phyloP scores from a whole-genome alignment of 2,113 vertebrate genomes.

The Dryoscopus gambensis region DNA sequence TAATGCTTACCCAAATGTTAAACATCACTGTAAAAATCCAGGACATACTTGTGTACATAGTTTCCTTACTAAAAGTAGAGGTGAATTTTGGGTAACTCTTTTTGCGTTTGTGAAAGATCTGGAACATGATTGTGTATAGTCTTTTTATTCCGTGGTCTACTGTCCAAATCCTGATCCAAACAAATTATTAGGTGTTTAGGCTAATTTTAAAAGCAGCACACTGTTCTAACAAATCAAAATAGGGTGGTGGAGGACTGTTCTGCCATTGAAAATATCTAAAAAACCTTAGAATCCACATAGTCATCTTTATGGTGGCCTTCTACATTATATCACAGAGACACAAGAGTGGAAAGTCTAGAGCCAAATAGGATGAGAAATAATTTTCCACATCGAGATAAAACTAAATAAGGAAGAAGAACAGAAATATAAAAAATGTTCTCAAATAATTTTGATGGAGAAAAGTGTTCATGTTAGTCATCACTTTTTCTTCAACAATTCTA shows the following conservation, averaged over 20 bases:
- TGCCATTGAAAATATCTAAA: background rate
- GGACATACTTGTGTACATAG: background rate
- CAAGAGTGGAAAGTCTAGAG: background rate
- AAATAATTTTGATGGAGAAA: background rate
- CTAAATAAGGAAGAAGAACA: background rate
- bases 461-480: background rate
- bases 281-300: background rate
- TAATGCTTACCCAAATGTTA: background rate
- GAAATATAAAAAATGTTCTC: background rate
- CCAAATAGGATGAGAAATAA: background rate
- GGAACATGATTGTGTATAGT: background rate
- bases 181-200: background rate
- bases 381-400: background rate
- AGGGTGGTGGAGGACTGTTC: rapidly evolving
- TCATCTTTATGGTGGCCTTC: background rate
- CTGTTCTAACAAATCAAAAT: background rate
- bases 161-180: background rate
- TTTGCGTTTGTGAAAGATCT: background rate
- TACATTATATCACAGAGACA: background rate
- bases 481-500: background rate
- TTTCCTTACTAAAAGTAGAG: background rate
- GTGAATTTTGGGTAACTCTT: background rate
- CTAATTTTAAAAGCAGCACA: background rate
- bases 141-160: background rate
- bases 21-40: background rate